Percentiles rank a stretch among this genome's conserved stretches.
These are phyloP conservation scores for Ectropis crepuscularia DNA, from an alignment of 2,888 invertebrate species.

Conservation along the genomic window DNA sequence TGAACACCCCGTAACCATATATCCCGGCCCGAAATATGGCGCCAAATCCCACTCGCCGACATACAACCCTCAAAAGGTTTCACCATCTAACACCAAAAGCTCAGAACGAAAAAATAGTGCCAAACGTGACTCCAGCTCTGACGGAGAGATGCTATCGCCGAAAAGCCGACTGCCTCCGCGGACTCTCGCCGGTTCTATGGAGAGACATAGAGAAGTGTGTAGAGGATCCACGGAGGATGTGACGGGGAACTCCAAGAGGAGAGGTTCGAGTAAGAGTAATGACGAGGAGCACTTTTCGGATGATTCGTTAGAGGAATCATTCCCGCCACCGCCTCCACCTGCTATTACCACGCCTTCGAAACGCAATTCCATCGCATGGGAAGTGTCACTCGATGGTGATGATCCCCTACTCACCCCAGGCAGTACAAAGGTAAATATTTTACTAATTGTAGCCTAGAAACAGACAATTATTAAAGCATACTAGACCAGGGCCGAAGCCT, in stretches of 20 bases:
- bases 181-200: slow-evolving; percentile 88
- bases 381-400: slow-evolving; percentile 91
- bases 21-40: slow-evolving; percentile 83
- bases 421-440: slow-evolving; percentile 84
- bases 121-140: slow-evolving; percentile 73
- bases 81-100: slow-evolving; percentile 73
- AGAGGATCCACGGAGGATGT: slow-evolving; percentile 85
- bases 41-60: slow-evolving; percentile 76
- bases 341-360: slow-evolving; percentile 86
- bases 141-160: slow-evolving; percentile 77
- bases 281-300: slow-evolving; percentile 90
- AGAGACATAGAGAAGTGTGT: slow-evolving; percentile 92
- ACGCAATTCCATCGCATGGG: slow-evolving; percentile 94
- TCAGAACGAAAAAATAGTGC: slow-evolving; percentile 65
- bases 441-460: no score
- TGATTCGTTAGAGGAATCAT: slow-evolving; percentile 91
- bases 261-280: slow-evolving; percentile 67
- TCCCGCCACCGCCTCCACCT: slow-evolving; percentile 87
- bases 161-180: slow-evolving; percentile 87
- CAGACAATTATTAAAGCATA: no score
- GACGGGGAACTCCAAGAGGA: slow-evolving; percentile 66
- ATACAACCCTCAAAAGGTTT: slow-evolving; percentile 67
- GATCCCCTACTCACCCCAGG: slow-evolving; percentile 89
- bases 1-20: slow-evolving; percentile 88
- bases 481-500: no score